Evolutionary conservation across 2,113 vertebrate genomes (phyloP), one percentile per base, ranked within the genome.

Genomic region (Petrocephalus zakoni): DNA sequence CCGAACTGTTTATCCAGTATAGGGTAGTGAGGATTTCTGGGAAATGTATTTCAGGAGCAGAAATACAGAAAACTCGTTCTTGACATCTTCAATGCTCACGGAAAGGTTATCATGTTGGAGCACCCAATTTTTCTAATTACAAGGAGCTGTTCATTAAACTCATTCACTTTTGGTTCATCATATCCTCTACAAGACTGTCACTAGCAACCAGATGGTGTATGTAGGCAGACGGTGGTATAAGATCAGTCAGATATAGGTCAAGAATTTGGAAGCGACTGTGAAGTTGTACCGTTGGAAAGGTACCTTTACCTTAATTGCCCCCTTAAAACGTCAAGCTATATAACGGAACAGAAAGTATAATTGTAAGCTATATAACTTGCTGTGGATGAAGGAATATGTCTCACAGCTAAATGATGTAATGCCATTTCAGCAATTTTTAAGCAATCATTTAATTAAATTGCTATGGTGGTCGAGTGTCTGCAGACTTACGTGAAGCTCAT

Each of bases 361-460:
- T 46, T 83, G 81, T 46, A 47, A 49, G 81, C 19, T 83, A 8
- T 83, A 21, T 21, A 47, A 49, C 21, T 46, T 83, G 81, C 81
- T 83, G 17, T 83, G 81, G 81, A 49, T 83, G 37, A 47, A 83
- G 46, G 81, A 83, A 47, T 83, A 22, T 42, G 37, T 49, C 10
- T 47, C 37, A 42, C 81, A 83, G 81, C 19, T 46, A 49, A 83
- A n/a, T 46, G 81, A 47, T 22, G 46, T 83, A 83, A 83, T 83
- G 81, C 81, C 37, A 49, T 83, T 83, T 83, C 81, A 83, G 81
- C 81, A 0, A 47, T 83, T 83, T 83, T 83, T n/a, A 49, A 83
- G 46, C 21, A 83, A 49, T 42, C 37, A 13, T 83, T 83, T 21
- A 83, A 83, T 83, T 83, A 83, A 83, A 49, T 49, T 49, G 81